Conservation (phyloP, 2,888 invertebrate genomes). For the Macaria liturata region DNA sequence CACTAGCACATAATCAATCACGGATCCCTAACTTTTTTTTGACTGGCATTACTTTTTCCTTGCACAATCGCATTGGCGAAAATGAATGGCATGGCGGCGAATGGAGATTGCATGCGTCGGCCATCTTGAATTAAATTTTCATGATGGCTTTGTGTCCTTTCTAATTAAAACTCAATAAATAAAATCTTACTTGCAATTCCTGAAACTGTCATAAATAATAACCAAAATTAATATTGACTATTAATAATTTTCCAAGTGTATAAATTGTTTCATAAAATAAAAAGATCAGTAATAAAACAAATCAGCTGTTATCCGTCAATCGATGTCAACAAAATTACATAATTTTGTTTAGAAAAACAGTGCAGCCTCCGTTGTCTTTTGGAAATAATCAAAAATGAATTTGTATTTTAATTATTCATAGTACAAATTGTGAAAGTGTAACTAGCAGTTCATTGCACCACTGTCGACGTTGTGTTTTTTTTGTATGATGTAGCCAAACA, state of each 20-base stretch:
- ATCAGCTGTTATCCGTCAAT: conserved; percentile 84
- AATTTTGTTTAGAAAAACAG: conserved; percentile 84
- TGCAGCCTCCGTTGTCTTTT: conserved; percentile 74
- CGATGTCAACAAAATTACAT: conserved; percentile 85
- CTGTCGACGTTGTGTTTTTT: conserved; percentile 59
- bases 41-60: conserved; percentile 52
- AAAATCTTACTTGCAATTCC: conserved; percentile 39
- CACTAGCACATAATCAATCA: too few relatives aligned
- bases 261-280: conserved; percentile 49
- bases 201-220: conserved; percentile 50
- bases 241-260: conserved; percentile 36
- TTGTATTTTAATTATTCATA: conserved; percentile 61
- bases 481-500: conserved; percentile 74
- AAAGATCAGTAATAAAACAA: conserved; percentile 78
- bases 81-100: too few relatives aligned
- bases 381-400: conserved; percentile 71
- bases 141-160: conserved; percentile 66
- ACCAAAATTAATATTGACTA: conserved; percentile 46
- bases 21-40: conserved; percentile 31
- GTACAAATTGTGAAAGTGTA: conserved; percentile 66
- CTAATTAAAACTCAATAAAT: conserved; percentile 63
- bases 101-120: conserved; percentile 36
- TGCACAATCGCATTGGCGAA: conserved; percentile 1
- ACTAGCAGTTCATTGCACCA: conserved; percentile 53
- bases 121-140: conserved; percentile 76